These are phyloP conservation scores for Alcedo quadribrachys DNA, from an alignment of 2,797 vertebrate species.

Conservation along the genomic window DNA sequence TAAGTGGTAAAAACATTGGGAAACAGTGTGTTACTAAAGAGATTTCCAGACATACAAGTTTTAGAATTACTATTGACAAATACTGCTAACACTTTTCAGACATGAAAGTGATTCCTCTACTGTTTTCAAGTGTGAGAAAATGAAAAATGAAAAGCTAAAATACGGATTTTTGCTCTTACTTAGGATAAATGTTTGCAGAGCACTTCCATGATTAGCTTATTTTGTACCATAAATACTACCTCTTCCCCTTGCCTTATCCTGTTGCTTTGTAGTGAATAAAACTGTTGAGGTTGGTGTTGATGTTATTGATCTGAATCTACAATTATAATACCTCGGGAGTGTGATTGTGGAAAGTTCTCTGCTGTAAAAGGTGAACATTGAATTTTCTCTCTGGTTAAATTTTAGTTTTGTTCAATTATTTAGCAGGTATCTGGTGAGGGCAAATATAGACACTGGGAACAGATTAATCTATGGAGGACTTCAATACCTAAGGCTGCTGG, in stretches of 20 bases:
- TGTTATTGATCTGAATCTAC: not conserved
- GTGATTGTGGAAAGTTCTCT: not conserved
- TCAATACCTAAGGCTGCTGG: not conserved
- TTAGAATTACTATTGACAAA: conserved; percentile 70
- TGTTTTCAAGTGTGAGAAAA: not conserved
- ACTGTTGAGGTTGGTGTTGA: not conserved
- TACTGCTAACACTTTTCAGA: conserved; percentile 50
- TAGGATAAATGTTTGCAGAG: not conserved
- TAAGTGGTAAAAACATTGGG: conserved; percentile 70
- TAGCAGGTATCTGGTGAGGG: not conserved
- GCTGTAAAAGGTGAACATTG: not conserved
- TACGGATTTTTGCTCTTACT: not conserved
- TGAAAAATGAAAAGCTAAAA: not conserved
- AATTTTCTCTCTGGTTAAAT: not conserved
- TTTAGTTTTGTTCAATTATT: not conserved
- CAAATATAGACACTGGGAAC: not conserved
- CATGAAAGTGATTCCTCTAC: conserved; percentile 7
- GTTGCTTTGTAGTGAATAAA: not conserved
- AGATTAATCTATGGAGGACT: not conserved
- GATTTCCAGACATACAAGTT: conserved; percentile 50
- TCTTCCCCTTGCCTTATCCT: not conserved
- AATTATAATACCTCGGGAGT: not conserved
- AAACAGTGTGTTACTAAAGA: conserved; percentile 74
- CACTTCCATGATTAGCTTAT: not conserved
- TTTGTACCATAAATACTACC: not conserved